Evolutionary conservation across 64 coral and sea anemone species (phyloP), one percentile per base, ranked within the genome.

Genomic region (Pocillopora verrucosa): DNA sequence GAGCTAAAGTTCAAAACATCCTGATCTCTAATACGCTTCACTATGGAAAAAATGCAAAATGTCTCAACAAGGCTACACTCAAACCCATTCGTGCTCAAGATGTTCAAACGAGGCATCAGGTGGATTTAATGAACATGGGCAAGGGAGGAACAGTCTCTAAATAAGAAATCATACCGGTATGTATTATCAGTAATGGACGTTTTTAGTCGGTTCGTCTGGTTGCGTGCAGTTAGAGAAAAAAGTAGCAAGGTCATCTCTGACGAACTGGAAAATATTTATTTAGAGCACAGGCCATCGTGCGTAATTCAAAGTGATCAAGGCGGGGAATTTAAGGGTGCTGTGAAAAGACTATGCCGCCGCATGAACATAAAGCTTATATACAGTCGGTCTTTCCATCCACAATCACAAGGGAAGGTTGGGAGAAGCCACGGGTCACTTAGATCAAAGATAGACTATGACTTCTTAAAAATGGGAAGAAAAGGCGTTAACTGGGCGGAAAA

Each of bases 261-360:
- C 56, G 25, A 73, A n/a, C 79, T 90, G 26, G 38, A 90, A 37
- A 83, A 67, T 37, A 90, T 83, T 57, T 83, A 90, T 72, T 56
- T 59, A 41, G 62, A 75, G 57, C 38, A 90, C 63, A 79, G 78
- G 37, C 89, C 89, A 73, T 78, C 79, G 45, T n/a, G 72, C 60
- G 61, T 62, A 63, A 37, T 90, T 30, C 79, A 90, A 70, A 82
- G 68, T 83, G 89, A 90, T 63, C 65, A 59, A 59, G 88, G 76
- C 60, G 37, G 34, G 73, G 87, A 88, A 88, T 88, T 88, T 88
- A 56, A 78, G 41, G 87, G 74, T 10, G 20, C 14, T 19, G 76
- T 79, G 65, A 56, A 78, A 19, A 79, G 38, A 20, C n/a, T 80
- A 56, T 88, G 87, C 73, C 63, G 56, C 26, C 35, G 75, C 60